These are phyloP conservation scores for Pentamera pediparva DNA, from an alignment of 53 echinoderm and acorn worm species.

Conservation along the genomic window DNA sequence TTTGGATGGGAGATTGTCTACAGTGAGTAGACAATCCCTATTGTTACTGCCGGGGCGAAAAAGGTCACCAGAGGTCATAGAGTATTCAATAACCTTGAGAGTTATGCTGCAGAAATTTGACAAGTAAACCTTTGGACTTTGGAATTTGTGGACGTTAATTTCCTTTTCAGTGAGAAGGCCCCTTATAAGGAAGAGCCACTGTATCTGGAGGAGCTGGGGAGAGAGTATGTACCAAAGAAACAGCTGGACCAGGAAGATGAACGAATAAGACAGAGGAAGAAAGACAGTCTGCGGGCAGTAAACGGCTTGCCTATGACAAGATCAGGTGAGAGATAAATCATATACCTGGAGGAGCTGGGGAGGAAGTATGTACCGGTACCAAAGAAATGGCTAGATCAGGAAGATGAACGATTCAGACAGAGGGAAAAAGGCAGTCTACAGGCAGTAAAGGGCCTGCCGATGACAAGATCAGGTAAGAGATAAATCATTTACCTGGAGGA, in stretches of 20 bases:
- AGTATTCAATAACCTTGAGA: no score
- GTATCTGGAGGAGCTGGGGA: conserved; percentile 48
- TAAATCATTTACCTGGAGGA: conserved; percentile 45
- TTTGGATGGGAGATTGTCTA: no score
- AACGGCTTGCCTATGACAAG: conserved; percentile 54
- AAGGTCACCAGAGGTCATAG: no score
- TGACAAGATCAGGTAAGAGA: conserved; percentile 59
- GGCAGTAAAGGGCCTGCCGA: conserved; percentile 47
- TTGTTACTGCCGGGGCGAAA: no score
- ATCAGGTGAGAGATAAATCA: conserved; percentile 46
- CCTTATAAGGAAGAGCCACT: background rate
- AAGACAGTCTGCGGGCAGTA: conserved; percentile 44
- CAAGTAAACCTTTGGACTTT: no score
- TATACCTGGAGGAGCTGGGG: background rate
- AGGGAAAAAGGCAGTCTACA: conserved; percentile 33
- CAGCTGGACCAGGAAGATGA: conserved; percentile 33
- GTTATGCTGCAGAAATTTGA: no score
- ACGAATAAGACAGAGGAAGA: conserved; percentile 18
- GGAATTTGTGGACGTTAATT: background rate
- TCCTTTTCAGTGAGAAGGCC: background rate
- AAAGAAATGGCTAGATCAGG: conserved; percentile 13
- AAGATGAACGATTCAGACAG: background rate
- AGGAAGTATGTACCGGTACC: conserved; percentile 6
- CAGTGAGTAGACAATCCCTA: no score
- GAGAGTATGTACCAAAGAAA: conserved; percentile 48